Percentiles rank a stretch among this genome's conserved stretches.
These are phyloP conservation scores for Trialeurodes vaporariorum DNA, from an alignment of 1,140 invertebrate species.

Conservation along the genomic window DNA sequence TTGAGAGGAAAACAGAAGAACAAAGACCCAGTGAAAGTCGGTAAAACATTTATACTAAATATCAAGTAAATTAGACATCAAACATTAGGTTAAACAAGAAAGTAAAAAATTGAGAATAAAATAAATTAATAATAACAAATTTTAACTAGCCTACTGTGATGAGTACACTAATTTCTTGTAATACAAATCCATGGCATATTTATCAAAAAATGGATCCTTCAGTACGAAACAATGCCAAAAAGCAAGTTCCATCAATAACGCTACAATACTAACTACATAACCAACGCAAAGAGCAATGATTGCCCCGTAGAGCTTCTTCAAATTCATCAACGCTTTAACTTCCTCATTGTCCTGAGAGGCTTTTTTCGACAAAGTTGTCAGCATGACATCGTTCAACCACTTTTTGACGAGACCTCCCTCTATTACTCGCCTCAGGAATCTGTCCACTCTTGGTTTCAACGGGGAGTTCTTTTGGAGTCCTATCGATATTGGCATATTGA, in stretches of 20 bases:
- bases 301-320: constrained; percentile 62
- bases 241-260: constrained; percentile 45
- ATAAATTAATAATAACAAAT: no score
- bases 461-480: constrained; percentile 67
- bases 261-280: constrained; percentile 45
- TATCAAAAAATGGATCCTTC: constrained; percentile 55
- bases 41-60: no score
- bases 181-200: constrained; percentile 39
- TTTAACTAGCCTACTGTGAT: no score
- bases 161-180: neutral
- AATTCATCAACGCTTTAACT: constrained; percentile 56
- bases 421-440: constrained; percentile 47
- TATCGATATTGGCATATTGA: constrained; percentile 65
- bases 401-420: constrained; percentile 65
- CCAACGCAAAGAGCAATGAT: constrained; percentile 54
- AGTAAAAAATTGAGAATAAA: no score
- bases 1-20: no score
- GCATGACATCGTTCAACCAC: constrained; percentile 62
- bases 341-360: constrained; percentile 35
- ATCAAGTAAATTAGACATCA: no score
- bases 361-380: constrained; percentile 38
- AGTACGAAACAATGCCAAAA: constrained; percentile 52
- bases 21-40: no score
- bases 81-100: no score
- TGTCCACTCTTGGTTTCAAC: constrained; percentile 53